Percentiles rank a stretch among this genome's conserved stretches.
Conservation (phyloP, 2,797 vertebrate genomes). For the Melanotaenia maccullochi region DNA sequence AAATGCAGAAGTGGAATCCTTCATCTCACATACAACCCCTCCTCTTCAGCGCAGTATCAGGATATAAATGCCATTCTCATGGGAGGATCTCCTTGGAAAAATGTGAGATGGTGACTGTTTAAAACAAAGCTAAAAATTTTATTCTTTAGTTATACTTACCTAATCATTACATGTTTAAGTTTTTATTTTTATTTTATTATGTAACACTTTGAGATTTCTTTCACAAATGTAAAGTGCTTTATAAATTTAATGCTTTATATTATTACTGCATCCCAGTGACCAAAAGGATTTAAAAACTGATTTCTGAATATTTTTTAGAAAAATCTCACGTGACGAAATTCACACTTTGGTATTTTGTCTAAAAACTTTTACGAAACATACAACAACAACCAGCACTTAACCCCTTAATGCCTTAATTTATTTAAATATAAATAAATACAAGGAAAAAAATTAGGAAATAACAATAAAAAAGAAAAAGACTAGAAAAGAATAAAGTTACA, state of each 20-base stretch:
- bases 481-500: too few relatives aligned
- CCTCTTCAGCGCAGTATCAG: slow-evolving; percentile 5
- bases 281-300: neutral
- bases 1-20: slow-evolving; percentile 30
- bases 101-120: neutral
- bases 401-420: too few relatives aligned
- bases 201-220: too few relatives aligned
- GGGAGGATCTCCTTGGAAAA: neutral
- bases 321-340: neutral
- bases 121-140: neutral
- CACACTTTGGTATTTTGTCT: neutral
- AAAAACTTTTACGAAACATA: neutral
- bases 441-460: too few relatives aligned
- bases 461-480: too few relatives aligned
- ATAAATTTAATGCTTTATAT: too few relatives aligned
- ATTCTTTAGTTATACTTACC: neutral
- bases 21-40: slow-evolving; percentile 37
- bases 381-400: too few relatives aligned
- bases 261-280: neutral
- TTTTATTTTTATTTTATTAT: too few relatives aligned
- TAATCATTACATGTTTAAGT: neutral
- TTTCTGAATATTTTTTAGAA: neutral
- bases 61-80: slow-evolving; percentile 15
- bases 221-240: too few relatives aligned
- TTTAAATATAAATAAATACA: too few relatives aligned